Percentiles rank a stretch among this genome's conserved stretches.
These are phyloP conservation scores for Habroteleia sp. DNA, from an alignment of 2,888 invertebrate genomes.

Conservation along the genomic window DNA sequence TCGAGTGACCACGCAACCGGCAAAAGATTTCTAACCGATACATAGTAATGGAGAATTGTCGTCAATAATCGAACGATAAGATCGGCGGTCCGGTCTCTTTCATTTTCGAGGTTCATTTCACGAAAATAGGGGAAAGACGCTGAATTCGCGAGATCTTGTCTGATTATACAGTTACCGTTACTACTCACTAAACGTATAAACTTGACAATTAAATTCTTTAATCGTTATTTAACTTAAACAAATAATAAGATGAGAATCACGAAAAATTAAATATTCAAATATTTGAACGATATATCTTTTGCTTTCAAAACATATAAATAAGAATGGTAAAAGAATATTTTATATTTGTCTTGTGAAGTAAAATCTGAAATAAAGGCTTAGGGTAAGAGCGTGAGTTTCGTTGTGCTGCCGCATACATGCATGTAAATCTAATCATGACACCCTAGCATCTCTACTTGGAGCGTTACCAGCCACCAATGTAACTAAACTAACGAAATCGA, in stretches of 20 bases:
- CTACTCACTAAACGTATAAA: constrained; percentile 33
- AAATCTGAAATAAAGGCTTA: constrained; percentile 72
- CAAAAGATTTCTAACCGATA: constrained; percentile 76
- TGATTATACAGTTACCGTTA: constrained; percentile 56
- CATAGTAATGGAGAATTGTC: constrained; percentile 81
- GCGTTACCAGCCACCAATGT: constrained; percentile 78
- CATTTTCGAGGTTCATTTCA: constrained; percentile 77
- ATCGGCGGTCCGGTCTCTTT: constrained; percentile 68
- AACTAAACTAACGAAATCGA: constrained; percentile 81
- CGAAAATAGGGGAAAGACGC: constrained; percentile 68
- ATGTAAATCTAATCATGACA: constrained; percentile 81
- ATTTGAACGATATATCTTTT: no score
- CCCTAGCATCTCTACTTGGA: constrained; percentile 75
- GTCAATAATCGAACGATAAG: constrained; percentile 78
- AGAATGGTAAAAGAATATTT: no score
- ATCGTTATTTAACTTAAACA: no score
- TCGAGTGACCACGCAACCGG: constrained; percentile 75
- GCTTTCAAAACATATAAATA: no score
- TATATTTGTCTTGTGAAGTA: constrained; percentile 30
- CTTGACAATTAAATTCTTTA: constrained; percentile 12
- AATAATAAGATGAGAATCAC: no score
- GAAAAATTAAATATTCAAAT: no score
- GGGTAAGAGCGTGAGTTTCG: constrained; percentile 53
- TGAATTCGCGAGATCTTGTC: constrained; percentile 37
- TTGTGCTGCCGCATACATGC: constrained; percentile 66